phyloP scores from a whole-genome alignment of 2,888 invertebrate genomes.

The Cantharis flavilabris region DNA sequence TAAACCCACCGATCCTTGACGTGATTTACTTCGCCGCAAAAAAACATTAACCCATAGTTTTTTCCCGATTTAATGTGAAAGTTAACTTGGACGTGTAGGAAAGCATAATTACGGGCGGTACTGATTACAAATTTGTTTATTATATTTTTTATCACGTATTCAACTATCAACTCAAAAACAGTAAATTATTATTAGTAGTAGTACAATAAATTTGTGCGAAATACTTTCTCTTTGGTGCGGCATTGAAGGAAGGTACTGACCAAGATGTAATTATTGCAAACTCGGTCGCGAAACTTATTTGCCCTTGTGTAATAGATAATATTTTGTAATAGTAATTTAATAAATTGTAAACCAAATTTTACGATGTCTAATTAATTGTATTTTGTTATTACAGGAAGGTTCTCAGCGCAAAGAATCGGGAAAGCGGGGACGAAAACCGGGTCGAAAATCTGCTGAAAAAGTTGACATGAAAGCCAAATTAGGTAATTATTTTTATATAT shows the following conservation, averaged over 20 bases:
- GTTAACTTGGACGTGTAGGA: neutral
- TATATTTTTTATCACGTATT: neutral
- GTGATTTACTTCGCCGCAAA: neutral
- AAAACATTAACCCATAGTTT: neutral
- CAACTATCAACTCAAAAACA: neutral
- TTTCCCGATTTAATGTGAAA: neutral
- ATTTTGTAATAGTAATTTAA: neutral
- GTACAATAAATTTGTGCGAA: neutral
- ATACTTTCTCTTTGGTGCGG: neutral
- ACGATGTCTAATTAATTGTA: neutral
- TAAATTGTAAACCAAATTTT: neutral
- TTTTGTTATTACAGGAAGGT: slow-evolving; percentile 58
- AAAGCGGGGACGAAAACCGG: slow-evolving; percentile 87
- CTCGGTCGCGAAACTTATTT: neutral
- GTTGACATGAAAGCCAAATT: slow-evolving; percentile 94
- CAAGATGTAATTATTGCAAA: neutral
- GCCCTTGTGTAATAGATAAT: neutral
- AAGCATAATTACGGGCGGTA: neutral
- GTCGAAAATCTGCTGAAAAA: slow-evolving; percentile 84
- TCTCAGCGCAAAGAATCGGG: slow-evolving; percentile 79
- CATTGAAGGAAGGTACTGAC: neutral
- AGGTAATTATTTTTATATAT: slow-evolving; percentile 61
- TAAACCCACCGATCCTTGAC: neutral
- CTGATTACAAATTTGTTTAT: neutral
- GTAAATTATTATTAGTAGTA: neutral